A percentile compares a stretch with the other conserved stretches of the same genome.
Evolutionary conservation across 2,888 invertebrate genomes (phyloP).

Genomic region (Baccha elongata): DNA sequence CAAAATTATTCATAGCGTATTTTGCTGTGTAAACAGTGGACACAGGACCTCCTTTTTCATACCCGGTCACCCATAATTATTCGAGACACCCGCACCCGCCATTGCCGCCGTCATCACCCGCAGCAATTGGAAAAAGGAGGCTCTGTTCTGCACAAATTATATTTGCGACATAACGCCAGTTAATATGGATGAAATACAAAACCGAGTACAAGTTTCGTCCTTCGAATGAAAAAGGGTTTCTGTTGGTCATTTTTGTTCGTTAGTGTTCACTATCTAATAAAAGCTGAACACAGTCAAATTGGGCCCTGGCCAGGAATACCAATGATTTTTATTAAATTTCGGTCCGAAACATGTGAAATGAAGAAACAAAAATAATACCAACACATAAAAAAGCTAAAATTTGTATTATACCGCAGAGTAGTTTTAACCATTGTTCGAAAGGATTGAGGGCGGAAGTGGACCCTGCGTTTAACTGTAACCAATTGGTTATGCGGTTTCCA

Average conservation of each 20-base stretch:
- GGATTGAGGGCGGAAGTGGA: neutral
- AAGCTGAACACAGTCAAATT: conserved; percentile 41
- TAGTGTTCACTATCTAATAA: conserved; percentile 19
- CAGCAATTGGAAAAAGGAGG: neutral
- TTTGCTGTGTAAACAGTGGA: conserved; percentile 65
- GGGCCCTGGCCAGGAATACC: conserved; percentile 12
- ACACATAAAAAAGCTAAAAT: conserved; percentile 14
- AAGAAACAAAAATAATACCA: neutral
- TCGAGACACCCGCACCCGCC: neutral
- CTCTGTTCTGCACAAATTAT: conserved; percentile 54
- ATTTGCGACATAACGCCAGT: conserved; percentile 51
- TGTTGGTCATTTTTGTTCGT: conserved; percentile 43
- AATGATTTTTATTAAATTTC: conserved; percentile 44
- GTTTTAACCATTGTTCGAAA: conserved; percentile 22
- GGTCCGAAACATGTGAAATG: neutral
- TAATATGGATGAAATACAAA: conserved; percentile 62
- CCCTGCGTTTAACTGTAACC: conserved; percentile 26
- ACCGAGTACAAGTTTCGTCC: neutral
- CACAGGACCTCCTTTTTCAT: neutral
- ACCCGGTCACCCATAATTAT: neutral
- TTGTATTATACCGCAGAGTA: conserved; percentile 53
- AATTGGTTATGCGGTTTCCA: conserved; percentile 53
- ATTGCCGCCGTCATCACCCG: neutral
- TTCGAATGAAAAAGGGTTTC: conserved; percentile 4
- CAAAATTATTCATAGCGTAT: conserved; percentile 68